Base-by-base conservation (phyloP, 2,113 vertebrate species). In the Plecotus auritus region DNA sequence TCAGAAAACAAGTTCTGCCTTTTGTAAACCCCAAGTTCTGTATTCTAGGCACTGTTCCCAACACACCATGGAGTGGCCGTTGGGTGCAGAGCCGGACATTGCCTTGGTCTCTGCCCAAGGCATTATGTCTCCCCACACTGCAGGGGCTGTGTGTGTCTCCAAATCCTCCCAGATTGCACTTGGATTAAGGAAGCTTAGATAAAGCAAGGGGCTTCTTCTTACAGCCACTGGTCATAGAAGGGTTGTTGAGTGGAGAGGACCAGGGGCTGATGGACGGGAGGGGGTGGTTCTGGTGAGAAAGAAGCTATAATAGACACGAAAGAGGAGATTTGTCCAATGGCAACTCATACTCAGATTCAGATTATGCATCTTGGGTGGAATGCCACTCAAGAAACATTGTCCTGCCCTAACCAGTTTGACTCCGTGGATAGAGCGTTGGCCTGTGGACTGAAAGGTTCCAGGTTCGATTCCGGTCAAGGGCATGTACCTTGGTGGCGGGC, bases 301-400 rank as follows among this genome's bases (percentile, higher is more conserved):
- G 16, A 51, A 35, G 26, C 35, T 22, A 1, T 5, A 23, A 37
- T 1, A 10, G 45, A 9, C 0, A 23, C 4, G 4, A 49, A 17
- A 1, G 0, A 1, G 26, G 14, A 28, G 9, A 9, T 17, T 26
- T 90, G 17, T 40, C 20, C 45, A 9, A 6, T 32, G 11, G 1
- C 2, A 4, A 35, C 10, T n/a, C 18, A 10, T 9, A 2, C 4
- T 20, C 37, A 54, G 42, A 13, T 54, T 32, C 35, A 0, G 45
- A 35, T 1, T 3, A 7, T n/a, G n/a, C 13, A 0, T 5, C 54
- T 69, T 23, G 4, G 32, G n/a, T 9, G 4, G 42, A 64, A 20
- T 6, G 9, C 12, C 56, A 17, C n/a, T 16, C 42, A 45, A 40
- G 45, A 3, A 4, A 0, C 12, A 5, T 7, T 32, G 22, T 20